Percentiles rank a stretch among this genome's conserved stretches.
Evolutionary conservation across 2,797 vertebrate species (phyloP).

Genomic region (Mustela erminea): DNA sequence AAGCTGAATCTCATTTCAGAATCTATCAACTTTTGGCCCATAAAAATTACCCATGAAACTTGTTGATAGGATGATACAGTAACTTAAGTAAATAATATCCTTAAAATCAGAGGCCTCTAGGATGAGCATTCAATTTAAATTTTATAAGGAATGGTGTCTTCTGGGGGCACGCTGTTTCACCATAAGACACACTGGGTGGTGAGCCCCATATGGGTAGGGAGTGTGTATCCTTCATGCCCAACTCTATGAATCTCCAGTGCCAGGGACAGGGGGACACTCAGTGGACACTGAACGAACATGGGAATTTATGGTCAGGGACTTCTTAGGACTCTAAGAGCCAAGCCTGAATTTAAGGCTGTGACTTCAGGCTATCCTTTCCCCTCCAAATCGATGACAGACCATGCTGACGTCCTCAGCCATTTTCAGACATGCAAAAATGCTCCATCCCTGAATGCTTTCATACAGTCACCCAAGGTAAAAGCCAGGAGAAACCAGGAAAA

Average conservation of each 20-base stretch:
- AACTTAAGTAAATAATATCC: neutral
- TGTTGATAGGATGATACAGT: neutral
- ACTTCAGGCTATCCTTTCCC: neutral
- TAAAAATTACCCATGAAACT: constrained; percentile 46
- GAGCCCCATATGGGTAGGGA: neutral
- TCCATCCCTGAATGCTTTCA: neutral
- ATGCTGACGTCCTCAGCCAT: neutral
- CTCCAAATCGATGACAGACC: neutral
- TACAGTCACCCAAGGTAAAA: neutral
- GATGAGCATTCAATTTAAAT: neutral
- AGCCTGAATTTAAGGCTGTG: neutral
- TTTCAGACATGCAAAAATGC: neutral
- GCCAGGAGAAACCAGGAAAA: neutral
- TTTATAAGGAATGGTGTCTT: neutral
- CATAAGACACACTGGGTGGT: neutral
- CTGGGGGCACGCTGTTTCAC: neutral
- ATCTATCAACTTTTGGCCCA: constrained; percentile 4
- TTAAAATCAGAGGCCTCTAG: neutral
- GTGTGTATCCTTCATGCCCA: neutral
- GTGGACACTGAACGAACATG: neutral
- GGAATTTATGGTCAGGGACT: neutral
- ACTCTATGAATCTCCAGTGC: neutral
- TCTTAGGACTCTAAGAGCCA: neutral
- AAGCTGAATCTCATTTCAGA: constrained; percentile 52
- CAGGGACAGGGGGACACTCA: neutral